These are phyloP conservation scores for Poeciliopsis prolifica DNA, from an alignment of 2,113 vertebrate genomes.

Conservation along the genomic window DNA sequence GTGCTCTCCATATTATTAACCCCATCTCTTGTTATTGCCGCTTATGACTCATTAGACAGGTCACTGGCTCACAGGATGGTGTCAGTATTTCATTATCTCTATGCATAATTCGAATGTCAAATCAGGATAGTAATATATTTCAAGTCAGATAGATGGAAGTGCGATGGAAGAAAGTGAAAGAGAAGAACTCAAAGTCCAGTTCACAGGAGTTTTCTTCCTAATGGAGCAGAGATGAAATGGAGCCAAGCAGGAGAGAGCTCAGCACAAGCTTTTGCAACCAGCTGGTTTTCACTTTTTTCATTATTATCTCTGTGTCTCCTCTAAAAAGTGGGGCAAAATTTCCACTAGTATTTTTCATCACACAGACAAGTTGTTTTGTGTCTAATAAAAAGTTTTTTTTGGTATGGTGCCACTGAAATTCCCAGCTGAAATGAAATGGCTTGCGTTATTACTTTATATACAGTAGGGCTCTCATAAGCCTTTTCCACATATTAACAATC, in stretches of 20 bases:
- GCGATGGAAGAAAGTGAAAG: background rate
- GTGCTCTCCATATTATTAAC: constrained; percentile 54
- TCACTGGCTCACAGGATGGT: constrained; percentile 48
- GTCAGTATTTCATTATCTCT: constrained; percentile 50
- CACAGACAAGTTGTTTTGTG: background rate
- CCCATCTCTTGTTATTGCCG: constrained; percentile 40
- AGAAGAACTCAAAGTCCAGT: constrained; percentile 10
- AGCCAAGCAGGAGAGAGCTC: constrained; percentile 12
- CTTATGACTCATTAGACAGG: constrained; percentile 52
- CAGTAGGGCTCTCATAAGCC: background rate
- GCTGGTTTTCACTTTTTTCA: constrained; percentile 31
- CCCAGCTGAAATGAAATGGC: background rate
- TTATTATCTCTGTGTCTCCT: background rate
- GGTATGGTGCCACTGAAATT: constrained; percentile 12
- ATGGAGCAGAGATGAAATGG: constrained; percentile 21
- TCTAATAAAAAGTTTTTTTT: background rate
- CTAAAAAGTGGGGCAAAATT: background rate
- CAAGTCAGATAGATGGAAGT: constrained; percentile 27
- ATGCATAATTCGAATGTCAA: constrained; percentile 50
- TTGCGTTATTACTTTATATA: background rate
- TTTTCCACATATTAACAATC: constrained; percentile 1
- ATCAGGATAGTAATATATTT: constrained; percentile 29
- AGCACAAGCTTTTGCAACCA: constrained; percentile 36
- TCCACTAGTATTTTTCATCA: background rate
- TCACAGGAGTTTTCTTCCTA: constrained; percentile 7